Conservation (phyloP, 2,797 vertebrate species). For the Poeciliopsis turneri region DNA sequence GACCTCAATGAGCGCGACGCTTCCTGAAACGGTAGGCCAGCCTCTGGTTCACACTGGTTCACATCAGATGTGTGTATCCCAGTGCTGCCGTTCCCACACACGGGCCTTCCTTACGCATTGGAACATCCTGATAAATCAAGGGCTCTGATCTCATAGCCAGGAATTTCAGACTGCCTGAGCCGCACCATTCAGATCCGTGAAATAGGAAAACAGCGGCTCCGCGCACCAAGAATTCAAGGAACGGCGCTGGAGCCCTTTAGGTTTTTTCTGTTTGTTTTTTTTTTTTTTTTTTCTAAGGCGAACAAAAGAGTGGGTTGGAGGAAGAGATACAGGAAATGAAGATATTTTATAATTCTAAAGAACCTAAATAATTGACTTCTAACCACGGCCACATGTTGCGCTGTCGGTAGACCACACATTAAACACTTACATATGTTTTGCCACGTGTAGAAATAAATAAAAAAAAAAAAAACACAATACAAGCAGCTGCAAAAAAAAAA, state of each 20-base stretch:
- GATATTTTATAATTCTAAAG: conserved; percentile 81
- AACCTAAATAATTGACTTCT: conserved; percentile 81
- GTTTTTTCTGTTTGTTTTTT: conserved; percentile 62
- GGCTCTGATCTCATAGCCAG: conserved; percentile 71
- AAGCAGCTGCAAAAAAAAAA: background rate
- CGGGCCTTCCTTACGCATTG: conserved; percentile 55
- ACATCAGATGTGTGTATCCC: conserved; percentile 29
- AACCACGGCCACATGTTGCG: conserved; percentile 85
- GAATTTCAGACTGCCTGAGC: conserved; percentile 66
- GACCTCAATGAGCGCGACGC: conserved; percentile 14
- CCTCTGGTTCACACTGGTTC: conserved; percentile 30
- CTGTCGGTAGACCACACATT: conserved; percentile 76
- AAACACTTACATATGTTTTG: conserved; percentile 24
- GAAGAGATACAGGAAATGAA: conserved; percentile 47
- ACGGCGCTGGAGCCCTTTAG: conserved; percentile 82
- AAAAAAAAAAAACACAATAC: conserved; percentile 17
- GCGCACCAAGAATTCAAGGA: conserved; percentile 85
- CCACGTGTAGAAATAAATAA: conserved; percentile 7
- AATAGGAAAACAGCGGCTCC: conserved; percentile 76
- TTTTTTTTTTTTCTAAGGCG: conserved; percentile 40
- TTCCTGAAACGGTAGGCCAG: conserved; percentile 21
- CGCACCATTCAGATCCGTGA: conserved; percentile 76
- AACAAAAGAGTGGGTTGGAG: conserved; percentile 31
- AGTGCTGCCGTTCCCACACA: conserved; percentile 31
- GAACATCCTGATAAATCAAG: conserved; percentile 80